Base-by-base conservation (phyloP, 2,888 invertebrate species). In the Tribolium freemani region DNA sequence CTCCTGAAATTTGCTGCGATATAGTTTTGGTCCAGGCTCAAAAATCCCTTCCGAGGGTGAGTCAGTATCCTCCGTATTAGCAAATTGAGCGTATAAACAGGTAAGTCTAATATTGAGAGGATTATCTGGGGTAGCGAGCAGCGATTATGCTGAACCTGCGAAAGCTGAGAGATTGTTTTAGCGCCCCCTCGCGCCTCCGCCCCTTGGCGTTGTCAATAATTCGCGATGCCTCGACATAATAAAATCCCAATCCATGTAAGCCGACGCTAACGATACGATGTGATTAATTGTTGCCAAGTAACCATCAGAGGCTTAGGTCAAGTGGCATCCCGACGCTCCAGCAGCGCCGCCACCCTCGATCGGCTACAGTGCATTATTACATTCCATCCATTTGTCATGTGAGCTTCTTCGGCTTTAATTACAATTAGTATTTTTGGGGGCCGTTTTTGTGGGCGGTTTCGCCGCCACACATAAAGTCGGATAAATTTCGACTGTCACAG, bases 91-190 rank as follows among this genome's bases (percentile, higher is more conserved):
- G 53, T 45, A 20, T 60, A 69, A 71, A 92, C 21, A 92, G 92
- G 78, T 90, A 89, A 78, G 91, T 93, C 76, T 90, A 93, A 94
- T 94, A 80, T 91, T 92, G 89, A 71, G 66, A 64, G 67, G 71
- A 72, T 70, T 73, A 69, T 51, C 63, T 54, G 51, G 56, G 61
- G 66, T 46, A 44, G 21, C 13, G 30, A 54, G 16, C 53, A 26
- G 51, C 21, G 69, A 67, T 57, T 54, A 60, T 51, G 53, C 64
- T 69, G 57, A 69, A 72, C 16, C 69, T 73, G 73, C 69, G 60
- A 69, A 69, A 63, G 50, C 58, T 38, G 48, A 31, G 48, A 46
- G 60, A 69, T 69, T 66, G 66, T 69, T 72, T 67, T 67, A 58
- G 58, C 60, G 53, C 30, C 50, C 50, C 50, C 13, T 11, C 4